Base-by-base conservation (phyloP, 2,888 invertebrate genomes). In the Tyria jacobaeae region DNA sequence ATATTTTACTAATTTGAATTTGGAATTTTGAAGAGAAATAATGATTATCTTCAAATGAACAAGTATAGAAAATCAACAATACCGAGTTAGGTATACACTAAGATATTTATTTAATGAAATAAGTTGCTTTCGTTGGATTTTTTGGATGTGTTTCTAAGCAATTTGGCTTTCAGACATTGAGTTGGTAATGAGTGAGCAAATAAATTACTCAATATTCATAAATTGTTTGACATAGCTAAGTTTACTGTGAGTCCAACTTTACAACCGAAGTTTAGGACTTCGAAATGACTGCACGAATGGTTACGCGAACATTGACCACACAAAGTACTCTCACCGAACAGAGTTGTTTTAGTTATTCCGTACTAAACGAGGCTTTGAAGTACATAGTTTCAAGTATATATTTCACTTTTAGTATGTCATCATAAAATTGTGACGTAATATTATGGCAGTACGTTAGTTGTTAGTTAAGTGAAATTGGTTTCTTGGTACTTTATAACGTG, bases 191-290 rank as follows among this genome's bases (percentile, higher is more conserved):
- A n/a, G n/a, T n/a, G 3, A 35, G 0, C 3, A 21, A 34, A n/a
- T n/a, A n/a, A 5, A 21, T 35, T 51, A 51, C 3, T 3, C 12
- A 21, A 24, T 21, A 35, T 51, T 51, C 21, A 21, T 9, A 35
- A 35, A 35, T 9, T 14, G 14, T 51, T 35, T 24, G 35, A 35
- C 21, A 35, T 51, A 35, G 2, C 21, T 4, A 51, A 21, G 15
- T 51, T 51, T 35, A 15, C 15, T 35, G 15, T 35, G 21, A 15
- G 35, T 51, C 21, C 34, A 51, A 35, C 51, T 51, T 51, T 24
- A 35, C 34, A 21, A 21, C 21, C 44, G 12, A 34, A 34, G 51
- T 51, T 51, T 51, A 34, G 6, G 17, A 17, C 17, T 34, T 31
- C 21, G 34, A 51, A 35, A 51, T 34, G 51, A 21, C 21, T 34